Evolutionary conservation across 2,888 invertebrate species (phyloP).

Genomic region (Thecocarcelia acutangulata): DNA sequence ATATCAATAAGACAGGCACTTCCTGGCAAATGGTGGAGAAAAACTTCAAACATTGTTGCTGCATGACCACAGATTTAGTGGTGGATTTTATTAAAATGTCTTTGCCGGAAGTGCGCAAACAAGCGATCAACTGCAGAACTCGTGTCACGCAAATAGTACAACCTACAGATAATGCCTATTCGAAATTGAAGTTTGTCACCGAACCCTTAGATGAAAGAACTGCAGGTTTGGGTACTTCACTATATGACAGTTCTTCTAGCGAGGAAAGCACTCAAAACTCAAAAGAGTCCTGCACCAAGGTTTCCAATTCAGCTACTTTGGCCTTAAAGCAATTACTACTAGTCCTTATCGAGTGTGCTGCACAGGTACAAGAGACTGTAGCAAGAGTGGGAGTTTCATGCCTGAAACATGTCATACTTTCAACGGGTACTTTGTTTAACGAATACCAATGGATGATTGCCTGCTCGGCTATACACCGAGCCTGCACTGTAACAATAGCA

Average conservation of each 20-base stretch:
- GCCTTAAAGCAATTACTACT: conserved; percentile 92
- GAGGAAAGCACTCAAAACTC: conserved; percentile 78
- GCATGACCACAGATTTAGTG: conserved; percentile 94
- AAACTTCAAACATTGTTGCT: conserved; percentile 97
- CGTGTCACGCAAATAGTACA: conserved; percentile 79
- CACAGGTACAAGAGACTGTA: conserved; percentile 93
- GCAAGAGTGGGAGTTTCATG: conserved; percentile 96
- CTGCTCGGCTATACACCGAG: conserved; percentile 90
- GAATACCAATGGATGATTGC: conserved; percentile 93
- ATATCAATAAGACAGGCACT: conserved; percentile 86
- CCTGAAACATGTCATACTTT: conserved; percentile 91
- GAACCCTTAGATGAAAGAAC: conserved; percentile 73
- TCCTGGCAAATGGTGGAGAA: conserved; percentile 90
- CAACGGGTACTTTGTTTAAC: conserved; percentile 90
- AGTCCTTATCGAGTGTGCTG: conserved; percentile 94
- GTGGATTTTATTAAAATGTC: conserved; percentile 92
- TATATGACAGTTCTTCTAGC: conserved; percentile 73
- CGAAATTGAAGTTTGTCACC: conserved; percentile 79
- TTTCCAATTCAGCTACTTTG: conserved; percentile 86
- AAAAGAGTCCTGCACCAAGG: conserved; percentile 81
- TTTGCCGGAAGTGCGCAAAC: conserved; percentile 78
- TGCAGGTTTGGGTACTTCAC: conserved; percentile 60
- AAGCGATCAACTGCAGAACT: conserved; percentile 74
- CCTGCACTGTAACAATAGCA: conserved; percentile 92
- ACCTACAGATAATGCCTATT: conserved; percentile 80